A percentile compares a stretch with the other conserved stretches of the same genome.
Conservation (phyloP, 2,888 invertebrate species). For the Trypoxylon attenuatum region DNA sequence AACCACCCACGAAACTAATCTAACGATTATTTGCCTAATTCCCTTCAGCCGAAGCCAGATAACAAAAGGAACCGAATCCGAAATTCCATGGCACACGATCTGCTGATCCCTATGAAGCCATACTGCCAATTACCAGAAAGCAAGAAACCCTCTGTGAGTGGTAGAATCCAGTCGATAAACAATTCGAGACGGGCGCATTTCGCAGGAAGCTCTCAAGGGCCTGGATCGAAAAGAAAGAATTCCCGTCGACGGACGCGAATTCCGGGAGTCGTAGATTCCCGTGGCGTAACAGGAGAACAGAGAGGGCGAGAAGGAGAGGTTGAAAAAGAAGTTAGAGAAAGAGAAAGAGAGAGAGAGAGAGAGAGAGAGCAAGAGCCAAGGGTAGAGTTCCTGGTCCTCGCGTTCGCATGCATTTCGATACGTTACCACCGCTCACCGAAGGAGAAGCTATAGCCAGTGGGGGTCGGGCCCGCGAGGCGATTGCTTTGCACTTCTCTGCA, state of each 20-base stretch:
- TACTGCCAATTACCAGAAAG: too few species aligned
- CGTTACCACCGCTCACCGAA: conserved; percentile 49
- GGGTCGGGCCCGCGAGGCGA: conserved; percentile 55
- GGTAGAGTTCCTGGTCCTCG: conserved; percentile 6
- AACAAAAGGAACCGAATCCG: too few species aligned
- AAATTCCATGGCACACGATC: too few species aligned
- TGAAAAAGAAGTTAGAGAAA: conserved; percentile 8
- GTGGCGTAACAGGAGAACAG: conserved; percentile 15
- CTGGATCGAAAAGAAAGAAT: background rate
- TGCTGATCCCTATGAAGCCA: too few species aligned
- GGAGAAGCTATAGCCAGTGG: conserved; percentile 47
- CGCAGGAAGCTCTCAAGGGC: background rate
- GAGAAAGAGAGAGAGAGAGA: background rate
- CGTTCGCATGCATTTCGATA: conserved; percentile 52
- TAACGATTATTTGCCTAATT: too few species aligned
- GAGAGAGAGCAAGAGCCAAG: background rate
- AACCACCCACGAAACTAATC: too few species aligned
- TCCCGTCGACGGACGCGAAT: conserved; percentile 13
- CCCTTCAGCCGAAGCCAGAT: too few species aligned
- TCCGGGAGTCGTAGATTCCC: conserved; percentile 12
- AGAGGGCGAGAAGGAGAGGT: conserved; percentile 13
- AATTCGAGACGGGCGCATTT: too few species aligned
- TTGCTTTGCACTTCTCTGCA: conserved; percentile 61
- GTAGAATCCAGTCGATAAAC: too few species aligned
- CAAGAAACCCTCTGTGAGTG: too few species aligned